Evolutionary conservation across 2,797 vertebrate genomes (phyloP).

Genomic region (Selene dorsalis): DNA sequence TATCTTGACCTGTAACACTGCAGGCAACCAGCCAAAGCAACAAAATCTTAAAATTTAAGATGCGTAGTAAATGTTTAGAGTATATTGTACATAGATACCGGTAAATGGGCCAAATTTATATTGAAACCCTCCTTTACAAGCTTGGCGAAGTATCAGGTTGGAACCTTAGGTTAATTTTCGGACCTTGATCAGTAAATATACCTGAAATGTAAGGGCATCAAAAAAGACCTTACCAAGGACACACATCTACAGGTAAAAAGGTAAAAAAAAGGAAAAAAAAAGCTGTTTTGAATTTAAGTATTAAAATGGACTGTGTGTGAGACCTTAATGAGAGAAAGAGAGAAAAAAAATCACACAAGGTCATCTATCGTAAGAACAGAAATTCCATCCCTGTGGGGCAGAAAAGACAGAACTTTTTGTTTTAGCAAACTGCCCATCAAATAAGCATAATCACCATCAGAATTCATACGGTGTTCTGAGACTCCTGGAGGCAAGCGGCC

Average conservation of each 20-base stretch:
- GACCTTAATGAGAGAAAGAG: conserved; percentile 78
- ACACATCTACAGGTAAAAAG: conserved; percentile 66
- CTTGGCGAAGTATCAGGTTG: conserved; percentile 6
- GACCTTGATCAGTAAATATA: conserved; percentile 66
- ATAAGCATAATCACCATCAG: conserved; percentile 93
- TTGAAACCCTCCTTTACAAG: conserved; percentile 25
- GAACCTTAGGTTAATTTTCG: conserved; percentile 35
- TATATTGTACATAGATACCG: background rate
- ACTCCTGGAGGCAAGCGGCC: conserved; percentile 93
- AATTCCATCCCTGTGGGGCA: conserved; percentile 85
- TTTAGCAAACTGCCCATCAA: conserved; percentile 92
- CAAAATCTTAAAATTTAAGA: background rate
- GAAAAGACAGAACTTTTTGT: conserved; percentile 87
- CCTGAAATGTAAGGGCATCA: conserved; percentile 69
- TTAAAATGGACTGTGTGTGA: conserved; percentile 73
- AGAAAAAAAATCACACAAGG: conserved; percentile 76
- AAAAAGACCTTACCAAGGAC: conserved; percentile 73
- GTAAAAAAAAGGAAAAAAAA: conserved; percentile 16
- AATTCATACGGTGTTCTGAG: conserved; percentile 89
- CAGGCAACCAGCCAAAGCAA: background rate
- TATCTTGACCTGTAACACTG: background rate
- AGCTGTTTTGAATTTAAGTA: conserved; percentile 67
- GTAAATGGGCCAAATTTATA: conserved; percentile 19
- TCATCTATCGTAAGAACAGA: conserved; percentile 81
- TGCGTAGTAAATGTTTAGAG: background rate